Percentiles rank a stretch among this genome's conserved stretches.
These are phyloP conservation scores for Anguilla anguilla DNA, from an alignment of 2,797 vertebrate species.

Conservation along the genomic window DNA sequence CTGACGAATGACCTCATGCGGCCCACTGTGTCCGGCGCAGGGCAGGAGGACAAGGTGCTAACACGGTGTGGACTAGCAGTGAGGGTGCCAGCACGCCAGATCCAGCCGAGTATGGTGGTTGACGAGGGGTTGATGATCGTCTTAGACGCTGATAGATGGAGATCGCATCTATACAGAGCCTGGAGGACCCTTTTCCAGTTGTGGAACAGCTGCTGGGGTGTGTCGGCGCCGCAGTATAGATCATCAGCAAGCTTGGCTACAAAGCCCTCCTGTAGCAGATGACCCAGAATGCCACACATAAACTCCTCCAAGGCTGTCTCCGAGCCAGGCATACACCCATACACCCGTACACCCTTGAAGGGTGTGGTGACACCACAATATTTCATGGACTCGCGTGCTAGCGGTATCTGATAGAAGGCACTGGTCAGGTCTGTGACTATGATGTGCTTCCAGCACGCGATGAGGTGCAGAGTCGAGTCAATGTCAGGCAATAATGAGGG, in stretches of 20 bases:
- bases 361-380: background rate
- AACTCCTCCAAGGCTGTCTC: background rate
- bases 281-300: background rate
- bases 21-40: background rate
- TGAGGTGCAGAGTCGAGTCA: constrained; percentile 7
- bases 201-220: background rate
- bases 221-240: background rate
- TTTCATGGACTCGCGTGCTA: background rate
- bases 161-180: background rate
- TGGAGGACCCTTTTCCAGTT: background rate
- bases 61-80: too few species aligned
- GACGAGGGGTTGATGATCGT: background rate
- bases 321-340: background rate
- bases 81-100: background rate
- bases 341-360: background rate
- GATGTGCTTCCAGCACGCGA: constrained; percentile 14
- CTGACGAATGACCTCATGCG: background rate
- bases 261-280: background rate
- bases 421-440: constrained; percentile 17
- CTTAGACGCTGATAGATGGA: background rate
- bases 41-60: background rate
- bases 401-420: constrained; percentile 1
- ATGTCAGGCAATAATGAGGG: constrained; percentile 12
- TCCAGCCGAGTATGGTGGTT: background rate
- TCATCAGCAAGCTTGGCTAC: background rate